These are phyloP conservation scores for Lamellibrachia luymesi DNA, from an alignment of 1,140 invertebrate species.

Conservation along the genomic window DNA sequence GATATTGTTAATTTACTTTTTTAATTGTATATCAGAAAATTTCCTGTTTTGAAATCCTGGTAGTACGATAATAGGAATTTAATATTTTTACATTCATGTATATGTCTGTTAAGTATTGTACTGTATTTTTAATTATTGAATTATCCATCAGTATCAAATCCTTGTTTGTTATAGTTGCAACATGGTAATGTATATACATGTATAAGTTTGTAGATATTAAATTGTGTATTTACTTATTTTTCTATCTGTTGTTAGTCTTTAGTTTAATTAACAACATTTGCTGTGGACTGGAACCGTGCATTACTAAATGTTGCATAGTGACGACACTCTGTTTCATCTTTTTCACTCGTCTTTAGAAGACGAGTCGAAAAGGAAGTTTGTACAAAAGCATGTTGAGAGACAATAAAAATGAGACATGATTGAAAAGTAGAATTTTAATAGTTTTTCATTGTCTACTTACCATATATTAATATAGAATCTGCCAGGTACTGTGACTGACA, in stretches of 20 bases:
- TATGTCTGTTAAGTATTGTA: neutral
- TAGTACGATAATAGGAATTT: neutral
- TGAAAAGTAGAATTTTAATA: neutral
- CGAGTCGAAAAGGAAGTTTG: neutral
- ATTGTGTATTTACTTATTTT: neutral
- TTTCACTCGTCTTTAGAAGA: neutral
- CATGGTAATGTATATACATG: neutral
- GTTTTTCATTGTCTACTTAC: neutral
- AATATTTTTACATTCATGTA: neutral
- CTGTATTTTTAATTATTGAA: neutral
- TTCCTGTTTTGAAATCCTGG: neutral
- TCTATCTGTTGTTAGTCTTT: neutral
- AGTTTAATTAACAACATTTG: neutral
- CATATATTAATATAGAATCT: neutral
- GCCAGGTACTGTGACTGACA: neutral
- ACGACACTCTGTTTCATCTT: neutral
- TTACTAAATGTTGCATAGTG: neutral
- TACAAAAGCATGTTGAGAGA: neutral
- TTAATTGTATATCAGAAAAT: neutral
- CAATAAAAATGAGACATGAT: neutral
- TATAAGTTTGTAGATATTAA: neutral
- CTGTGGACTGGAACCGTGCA: neutral
- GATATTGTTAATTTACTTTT: neutral
- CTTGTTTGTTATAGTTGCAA: neutral
- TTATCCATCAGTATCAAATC: neutral